Evolutionary conservation across 2,888 invertebrate genomes (phyloP), one percentile per base, ranked within the genome.

Genomic region (Cetonia aurata): DNA sequence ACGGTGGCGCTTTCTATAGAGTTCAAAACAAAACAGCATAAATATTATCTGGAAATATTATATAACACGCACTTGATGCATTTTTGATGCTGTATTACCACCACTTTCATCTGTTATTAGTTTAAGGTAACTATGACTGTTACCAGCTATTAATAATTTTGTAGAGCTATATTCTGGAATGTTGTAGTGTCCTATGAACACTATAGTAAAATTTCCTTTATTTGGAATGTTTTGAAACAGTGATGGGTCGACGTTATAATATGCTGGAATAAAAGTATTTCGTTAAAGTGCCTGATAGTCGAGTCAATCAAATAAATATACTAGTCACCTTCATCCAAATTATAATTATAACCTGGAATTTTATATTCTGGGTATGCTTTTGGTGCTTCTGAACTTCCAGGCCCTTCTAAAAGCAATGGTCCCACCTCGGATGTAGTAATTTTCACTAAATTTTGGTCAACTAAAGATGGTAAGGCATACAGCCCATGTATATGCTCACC

Each of bases 401-500:
- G 94, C 0, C 95, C 95, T 80, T 93, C 94, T 0, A 95, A 83
- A 10, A 95, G 85, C 69, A 93, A 86, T 0, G 92, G 91, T 12
- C 87, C 88, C 48, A 91, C 88, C 78, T 91, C 92, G 1, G 91
- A 89, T 3, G 91, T 89, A 0, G 91, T 89, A 83, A 96, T 93
- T 6, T 95, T 93, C 10, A 94, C 93, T 2, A 94, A 93, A 75
- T 92, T 91, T 79, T 96, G 94, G 86, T 98, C 98, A 0, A 97
- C 96, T 25, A 97, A 86, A 0, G 97, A 95, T 0, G 96, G 95
- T 66, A 98, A 84, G 0, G 98, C 99, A 85, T 98, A 99, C 0
- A 96, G 86, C 0, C 98, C 98, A 79, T 93, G 90, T 72, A 89
- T 87, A 80, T 92, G 91, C 81, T 98, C 95, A 0, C 98, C 99